Base-by-base conservation (phyloP, 2,888 invertebrate genomes). In the Hypena proboscidalis region DNA sequence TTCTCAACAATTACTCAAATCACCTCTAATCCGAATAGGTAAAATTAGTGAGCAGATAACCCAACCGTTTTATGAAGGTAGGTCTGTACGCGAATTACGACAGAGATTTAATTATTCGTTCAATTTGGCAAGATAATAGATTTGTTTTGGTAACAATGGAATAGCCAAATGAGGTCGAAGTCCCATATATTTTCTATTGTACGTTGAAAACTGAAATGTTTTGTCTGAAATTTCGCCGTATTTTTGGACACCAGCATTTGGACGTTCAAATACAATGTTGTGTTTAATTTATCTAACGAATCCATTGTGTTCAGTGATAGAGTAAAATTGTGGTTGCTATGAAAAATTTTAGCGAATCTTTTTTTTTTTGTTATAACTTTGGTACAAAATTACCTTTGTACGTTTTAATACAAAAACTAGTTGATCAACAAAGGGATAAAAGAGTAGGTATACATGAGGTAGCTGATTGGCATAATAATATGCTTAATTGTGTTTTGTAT, bases 61-160 rank as follows among this genome's bases (percentile, higher is more conserved):
- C 39, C 32, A 38, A 33, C 42, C 17, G 42, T 23, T 47, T 43
- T 32, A 23, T 27, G 31, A 39, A 37, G 26, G 27, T 17, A 56
- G 10, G 27, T 39, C 26, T 58, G 41, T 49, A 48, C 8, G 14
- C 26, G 36, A 48, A 57, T 46, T 48, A 64, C 29, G 32, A 3
- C 26, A 14, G 5, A 52, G 58, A 72, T 66, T 68, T 70, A 73
- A 72, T 73, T 67, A 74, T 70, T 65, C 72, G 67, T 71, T 66
- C 62, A 74, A 72, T 75, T 76, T 68, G 57, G 67, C 47, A 57
- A 58, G 59, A 67, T 74, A 74, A 74, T 75, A 61, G 68, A 62
- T 60, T 67, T 65, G 65, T 65, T 60, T 64, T 59, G 31, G 48
- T 58, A 62, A 74, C 70, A 76, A 70, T 72, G 56, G 69, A 57